Percentiles rank a stretch among this genome's conserved stretches.
These are phyloP conservation scores for Diogma glabrata DNA, from an alignment of 2,888 invertebrate genomes.

Conservation along the genomic window DNA sequence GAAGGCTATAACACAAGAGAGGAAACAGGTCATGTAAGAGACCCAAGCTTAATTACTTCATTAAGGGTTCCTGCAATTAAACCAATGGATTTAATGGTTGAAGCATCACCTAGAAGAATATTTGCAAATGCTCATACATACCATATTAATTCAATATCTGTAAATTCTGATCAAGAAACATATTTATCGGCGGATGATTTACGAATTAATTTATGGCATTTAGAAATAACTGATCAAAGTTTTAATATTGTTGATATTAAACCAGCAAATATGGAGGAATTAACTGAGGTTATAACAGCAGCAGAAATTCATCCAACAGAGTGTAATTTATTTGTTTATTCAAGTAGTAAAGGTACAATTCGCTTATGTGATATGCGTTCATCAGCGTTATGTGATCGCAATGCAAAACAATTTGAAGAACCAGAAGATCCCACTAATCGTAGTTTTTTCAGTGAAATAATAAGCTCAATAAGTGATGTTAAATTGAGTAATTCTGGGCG, in stretches of 20 bases:
- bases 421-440: slow-evolving; percentile 97
- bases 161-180: slow-evolving; percentile 99
- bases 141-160: slow-evolving; percentile 99
- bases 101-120: slow-evolving; percentile 94
- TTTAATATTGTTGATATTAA: slow-evolving; percentile 99
- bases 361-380: slow-evolving; percentile 99
- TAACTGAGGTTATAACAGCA: slow-evolving; percentile 98
- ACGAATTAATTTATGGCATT: slow-evolving; percentile 97
- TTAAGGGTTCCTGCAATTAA: slow-evolving; percentile 89
- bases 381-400: slow-evolving; percentile 95
- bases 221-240: slow-evolving; percentile 99
- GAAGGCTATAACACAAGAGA: slow-evolving; percentile 95
- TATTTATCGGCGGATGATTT: slow-evolving; percentile 98
- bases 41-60: slow-evolving; percentile 73
- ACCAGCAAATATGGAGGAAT: slow-evolving; percentile 99
- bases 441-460: slow-evolving; percentile 99
- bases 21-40: slow-evolving; percentile 75
- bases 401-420: slow-evolving; percentile 98
- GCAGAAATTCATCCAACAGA: slow-evolving; percentile 99
- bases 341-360: slow-evolving; percentile 98
- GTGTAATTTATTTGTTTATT: slow-evolving; percentile 98
- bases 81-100: slow-evolving; percentile 96
- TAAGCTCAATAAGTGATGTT: slow-evolving; percentile 98
- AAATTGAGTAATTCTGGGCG: slow-evolving; percentile 98
- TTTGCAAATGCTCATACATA: slow-evolving; percentile 99